Conservation (phyloP, 2,113 vertebrate genomes). For the Nestor notabilis region DNA sequence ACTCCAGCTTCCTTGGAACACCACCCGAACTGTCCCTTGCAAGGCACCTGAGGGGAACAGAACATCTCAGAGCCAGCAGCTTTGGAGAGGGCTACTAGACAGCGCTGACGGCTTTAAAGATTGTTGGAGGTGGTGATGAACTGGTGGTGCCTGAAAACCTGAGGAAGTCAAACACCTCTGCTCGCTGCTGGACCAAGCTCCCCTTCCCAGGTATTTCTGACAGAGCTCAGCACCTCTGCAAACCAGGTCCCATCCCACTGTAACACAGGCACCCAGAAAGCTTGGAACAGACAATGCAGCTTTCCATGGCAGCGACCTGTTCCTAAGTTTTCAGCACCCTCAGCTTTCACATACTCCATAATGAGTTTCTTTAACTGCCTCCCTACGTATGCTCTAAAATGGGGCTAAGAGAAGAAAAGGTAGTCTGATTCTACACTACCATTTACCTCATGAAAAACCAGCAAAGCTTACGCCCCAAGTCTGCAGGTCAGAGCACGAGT, state of each 20-base stretch:
- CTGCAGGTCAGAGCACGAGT: neutral
- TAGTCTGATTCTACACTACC: neutral
- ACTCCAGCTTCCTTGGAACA: neutral
- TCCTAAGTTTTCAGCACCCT: neutral
- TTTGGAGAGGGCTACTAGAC: neutral
- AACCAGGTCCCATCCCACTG: neutral
- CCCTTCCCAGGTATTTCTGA: neutral
- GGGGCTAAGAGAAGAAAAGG: neutral
- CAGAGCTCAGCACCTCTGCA: neutral
- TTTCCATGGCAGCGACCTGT: accelerated
- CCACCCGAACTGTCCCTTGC: neutral
- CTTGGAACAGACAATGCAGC: neutral
- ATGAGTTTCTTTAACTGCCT: neutral
- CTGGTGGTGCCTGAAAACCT: neutral
- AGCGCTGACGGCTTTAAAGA: neutral
- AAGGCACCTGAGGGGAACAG: neutral
- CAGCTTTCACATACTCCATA: neutral
- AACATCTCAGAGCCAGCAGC: neutral
- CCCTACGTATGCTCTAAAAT: neutral
- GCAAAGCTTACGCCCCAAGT: accelerated
- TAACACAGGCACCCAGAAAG: neutral
- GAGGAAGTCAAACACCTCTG: neutral
- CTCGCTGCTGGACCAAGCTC: neutral
- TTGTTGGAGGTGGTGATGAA: neutral
- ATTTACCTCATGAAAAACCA: neutral